Evolutionary conservation across 1,140 invertebrate genomes (phyloP).

Genomic region (Leptopilina boulardi): DNA sequence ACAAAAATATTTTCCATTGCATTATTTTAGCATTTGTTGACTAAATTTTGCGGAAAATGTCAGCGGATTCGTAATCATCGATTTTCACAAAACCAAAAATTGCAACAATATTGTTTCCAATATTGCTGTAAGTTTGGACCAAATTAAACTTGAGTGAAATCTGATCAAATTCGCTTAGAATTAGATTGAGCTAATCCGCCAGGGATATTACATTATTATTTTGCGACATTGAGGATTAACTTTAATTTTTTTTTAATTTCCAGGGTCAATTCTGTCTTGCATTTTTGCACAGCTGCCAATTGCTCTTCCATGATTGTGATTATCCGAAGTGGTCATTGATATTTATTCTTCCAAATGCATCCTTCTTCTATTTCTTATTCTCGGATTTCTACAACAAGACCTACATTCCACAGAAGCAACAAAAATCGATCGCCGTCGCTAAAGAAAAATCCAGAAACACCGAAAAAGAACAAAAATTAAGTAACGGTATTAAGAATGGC

Average conservation of each 20-base stretch:
- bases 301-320: conserved; percentile 90
- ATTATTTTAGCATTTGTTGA: no score
- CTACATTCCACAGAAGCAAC: conserved; percentile 70
- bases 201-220: no score
- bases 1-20: no score
- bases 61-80: no score
- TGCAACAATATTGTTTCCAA: no score
- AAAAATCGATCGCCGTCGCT: not conserved
- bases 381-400: conserved; percentile 87
- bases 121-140: no score
- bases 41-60: no score
- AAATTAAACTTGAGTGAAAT: no score
- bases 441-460: not conserved
- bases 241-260: conserved; percentile 55
- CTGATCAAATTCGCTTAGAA: no score
- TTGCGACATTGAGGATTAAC: no score
- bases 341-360: conserved; percentile 85
- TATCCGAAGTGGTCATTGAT: conserved; percentile 86
- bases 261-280: conserved; percentile 87
- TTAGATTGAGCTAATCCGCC: no score
- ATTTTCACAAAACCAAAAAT: no score
- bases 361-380: conserved; percentile 89
- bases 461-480: conserved; percentile 37
- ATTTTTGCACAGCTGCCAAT: conserved; percentile 87
- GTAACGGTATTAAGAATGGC: conserved; percentile 41